Percentiles rank a stretch among this genome's conserved stretches.
Conservation (phyloP, 2,797 vertebrate species). For the Amblyraja radiata region DNA sequence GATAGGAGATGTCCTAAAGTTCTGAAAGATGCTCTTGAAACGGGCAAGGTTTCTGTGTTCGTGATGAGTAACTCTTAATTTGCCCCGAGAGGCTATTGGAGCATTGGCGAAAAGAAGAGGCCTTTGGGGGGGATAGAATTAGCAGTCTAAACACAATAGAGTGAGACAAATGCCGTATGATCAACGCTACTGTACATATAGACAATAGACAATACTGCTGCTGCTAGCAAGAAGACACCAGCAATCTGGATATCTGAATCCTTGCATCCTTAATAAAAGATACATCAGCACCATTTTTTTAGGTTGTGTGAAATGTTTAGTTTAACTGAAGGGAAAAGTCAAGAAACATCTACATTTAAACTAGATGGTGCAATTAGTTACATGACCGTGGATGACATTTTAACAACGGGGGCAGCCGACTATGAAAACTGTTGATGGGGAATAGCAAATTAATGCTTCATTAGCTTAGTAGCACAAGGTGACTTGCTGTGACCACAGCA, state of each 20-base stretch:
- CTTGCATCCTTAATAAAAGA: not conserved
- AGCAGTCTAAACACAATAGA: not conserved
- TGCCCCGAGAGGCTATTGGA: not conserved
- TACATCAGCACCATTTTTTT: not conserved
- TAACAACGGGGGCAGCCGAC: not conserved
- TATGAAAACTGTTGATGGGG: not conserved
- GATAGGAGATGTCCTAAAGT: no score
- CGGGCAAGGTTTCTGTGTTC: no score
- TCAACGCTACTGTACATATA: not conserved
- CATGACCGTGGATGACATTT: not conserved
- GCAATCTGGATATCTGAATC: not conserved
- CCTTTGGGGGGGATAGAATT: not conserved
- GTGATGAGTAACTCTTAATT: no score
- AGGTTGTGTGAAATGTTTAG: not conserved
- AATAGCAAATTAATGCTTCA: not conserved
- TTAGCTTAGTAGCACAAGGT: not conserved
- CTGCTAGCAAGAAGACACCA: not conserved
- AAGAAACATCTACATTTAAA: not conserved
- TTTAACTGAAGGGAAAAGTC: not conserved
- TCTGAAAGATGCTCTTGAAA: no score
- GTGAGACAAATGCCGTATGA: not conserved
- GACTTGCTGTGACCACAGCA: not conserved
- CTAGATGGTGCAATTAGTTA: not conserved
- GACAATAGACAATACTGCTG: not conserved
- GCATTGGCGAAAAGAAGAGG: not conserved